Evolutionary conservation across 2,113 vertebrate species (phyloP), one percentile per base, ranked within the genome.

Genomic region (Candoia aspera): DNA sequence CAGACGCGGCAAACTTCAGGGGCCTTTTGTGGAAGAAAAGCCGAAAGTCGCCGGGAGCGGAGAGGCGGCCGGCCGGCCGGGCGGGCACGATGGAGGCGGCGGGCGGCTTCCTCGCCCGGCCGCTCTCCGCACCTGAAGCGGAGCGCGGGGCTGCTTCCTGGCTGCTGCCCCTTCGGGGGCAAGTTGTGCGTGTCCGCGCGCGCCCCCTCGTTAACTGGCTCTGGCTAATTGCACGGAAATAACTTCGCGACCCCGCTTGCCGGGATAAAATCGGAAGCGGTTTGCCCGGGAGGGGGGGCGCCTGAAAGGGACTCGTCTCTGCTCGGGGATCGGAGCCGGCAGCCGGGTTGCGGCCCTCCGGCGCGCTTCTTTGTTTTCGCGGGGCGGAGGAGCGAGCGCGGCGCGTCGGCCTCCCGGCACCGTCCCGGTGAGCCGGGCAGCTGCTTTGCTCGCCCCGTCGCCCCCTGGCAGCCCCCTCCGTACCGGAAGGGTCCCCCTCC

Each of bases 1-100:
- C 83, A 49, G 83, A 46, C 21, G n/a, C n/a, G 68, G n/a, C 68
- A 90, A 94, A 96, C 90, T 96, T 95, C 64, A 33, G 91, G 57
- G 91, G 26, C 11, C 79, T 59, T 37, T 59, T 23, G n/a, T 13
- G 29, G 17, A 37, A 26, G 4, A 87, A 64, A n/a, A 29, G 42
- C 10, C 19, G 11, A 3, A 26, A 64, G 55, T 24, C 3, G 9
- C 10, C 1, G 1, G 46, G 12, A 55, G 13, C 1, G 4, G 17
- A 1, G 0, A 13, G 1, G 53, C 10, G 54, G 24, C 11, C 12
- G 64, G 8, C 13, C 13, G 55, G 4, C 55, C 13, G 11, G 11
- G n/a, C n/a, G 5, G n/a, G 64, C 64, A 29, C n/a, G 64, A 73
- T 33, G 64, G 5, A 17, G n/a, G 64, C 64, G n/a, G 13, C 64